Conservation (phyloP, 2,888 invertebrate species). For the Troides oblongomaculatus region DNA sequence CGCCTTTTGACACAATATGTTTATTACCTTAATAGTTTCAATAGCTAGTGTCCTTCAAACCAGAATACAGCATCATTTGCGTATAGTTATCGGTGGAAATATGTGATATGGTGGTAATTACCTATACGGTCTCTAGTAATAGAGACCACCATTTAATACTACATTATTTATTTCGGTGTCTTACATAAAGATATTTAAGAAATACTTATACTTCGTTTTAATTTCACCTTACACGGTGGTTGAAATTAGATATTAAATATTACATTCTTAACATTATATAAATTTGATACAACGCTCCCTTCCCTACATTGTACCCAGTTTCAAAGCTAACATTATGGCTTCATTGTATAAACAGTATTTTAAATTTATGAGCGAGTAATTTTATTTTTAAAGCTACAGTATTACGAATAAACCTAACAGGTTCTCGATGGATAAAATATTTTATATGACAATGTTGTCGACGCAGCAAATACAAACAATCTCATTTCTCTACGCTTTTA, state of each 20-base stretch:
- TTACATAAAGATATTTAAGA: no score
- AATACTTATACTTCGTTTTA: no score
- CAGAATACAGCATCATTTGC: no score
- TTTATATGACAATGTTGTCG: constrained; percentile 40
- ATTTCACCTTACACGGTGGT: not conserved
- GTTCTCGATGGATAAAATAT: constrained; percentile 30
- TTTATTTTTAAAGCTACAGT: constrained; percentile 24
- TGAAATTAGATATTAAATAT: constrained; percentile 16
- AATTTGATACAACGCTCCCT: constrained; percentile 16
- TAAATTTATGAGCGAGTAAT: constrained; percentile 24
- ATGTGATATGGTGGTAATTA: no score
- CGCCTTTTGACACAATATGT: no score
- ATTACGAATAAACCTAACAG: constrained; percentile 17
- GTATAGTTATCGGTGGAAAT: no score
- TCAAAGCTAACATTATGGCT: constrained; percentile 25
- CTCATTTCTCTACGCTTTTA: not conserved
- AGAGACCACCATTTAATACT: no score
- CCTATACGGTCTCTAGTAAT: no score
- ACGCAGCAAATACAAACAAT: constrained; percentile 46
- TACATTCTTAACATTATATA: constrained; percentile 6
- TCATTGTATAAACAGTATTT: constrained; percentile 21
- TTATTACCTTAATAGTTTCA: no score
- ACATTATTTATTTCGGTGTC: no score
- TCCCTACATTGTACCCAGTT: constrained; percentile 15
- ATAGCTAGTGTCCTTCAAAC: no score